Evolutionary conservation across 2,888 invertebrate species (phyloP).

Genomic region (Eupithecia insigniata): DNA sequence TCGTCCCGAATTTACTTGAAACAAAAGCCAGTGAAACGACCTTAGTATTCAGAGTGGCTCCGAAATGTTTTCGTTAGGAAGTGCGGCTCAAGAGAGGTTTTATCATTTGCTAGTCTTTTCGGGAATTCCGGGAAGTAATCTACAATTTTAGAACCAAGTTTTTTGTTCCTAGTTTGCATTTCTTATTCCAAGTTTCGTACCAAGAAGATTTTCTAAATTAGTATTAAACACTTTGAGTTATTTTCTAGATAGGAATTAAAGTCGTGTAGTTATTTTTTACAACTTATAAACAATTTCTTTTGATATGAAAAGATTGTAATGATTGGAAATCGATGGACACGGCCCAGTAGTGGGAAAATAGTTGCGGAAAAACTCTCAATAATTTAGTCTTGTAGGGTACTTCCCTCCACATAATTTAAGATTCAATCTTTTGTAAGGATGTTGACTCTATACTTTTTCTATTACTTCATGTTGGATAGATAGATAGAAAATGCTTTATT

Average conservation of each 20-base stretch:
- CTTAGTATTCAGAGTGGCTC: constrained; percentile 5
- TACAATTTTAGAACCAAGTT: not conserved
- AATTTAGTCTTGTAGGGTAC: too few relatives aligned
- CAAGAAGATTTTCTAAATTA: not conserved
- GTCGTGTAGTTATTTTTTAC: not conserved
- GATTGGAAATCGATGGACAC: not conserved
- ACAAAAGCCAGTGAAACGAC: constrained; percentile 6
- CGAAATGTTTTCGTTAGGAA: constrained; percentile 10
- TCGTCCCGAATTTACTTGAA: constrained; percentile 2
- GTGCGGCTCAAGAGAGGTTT: constrained; percentile 16
- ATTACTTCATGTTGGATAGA: too few relatives aligned
- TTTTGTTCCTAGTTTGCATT: constrained; percentile 6
- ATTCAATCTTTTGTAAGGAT: too few relatives aligned
- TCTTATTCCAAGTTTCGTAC: not conserved
- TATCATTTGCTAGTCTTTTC: constrained; percentile 11
- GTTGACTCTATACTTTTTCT: too few relatives aligned
- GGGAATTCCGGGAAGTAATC: not conserved
- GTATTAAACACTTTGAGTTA: not conserved
- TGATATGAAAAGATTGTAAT: not conserved
- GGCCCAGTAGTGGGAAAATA: not conserved
- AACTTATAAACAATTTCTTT: not conserved
- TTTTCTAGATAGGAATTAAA: not conserved
- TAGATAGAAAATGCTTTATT: too few relatives aligned
- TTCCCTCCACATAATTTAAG: too few relatives aligned
- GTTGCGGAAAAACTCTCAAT: not conserved